Base-by-base conservation (phyloP, 2,113 vertebrate species). In the Ranitomeya variabilis region DNA sequence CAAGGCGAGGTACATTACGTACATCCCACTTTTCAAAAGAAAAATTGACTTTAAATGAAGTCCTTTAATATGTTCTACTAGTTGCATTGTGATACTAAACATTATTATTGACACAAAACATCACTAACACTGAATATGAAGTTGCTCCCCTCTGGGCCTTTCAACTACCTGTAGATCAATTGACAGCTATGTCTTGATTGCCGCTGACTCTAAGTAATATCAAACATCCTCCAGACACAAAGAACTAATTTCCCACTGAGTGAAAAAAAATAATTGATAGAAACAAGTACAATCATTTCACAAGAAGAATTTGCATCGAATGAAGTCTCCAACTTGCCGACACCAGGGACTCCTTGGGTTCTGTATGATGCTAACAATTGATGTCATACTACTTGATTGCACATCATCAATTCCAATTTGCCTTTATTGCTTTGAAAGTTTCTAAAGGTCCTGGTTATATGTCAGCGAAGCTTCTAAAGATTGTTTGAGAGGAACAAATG, bases 371-470 rank as follows among this genome's bases (percentile, higher is more conserved):
- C 76, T 83, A 88, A 77, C 71, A 86, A 83, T 83, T 83, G 87
- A 59, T 87, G 78, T 57, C 78, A 54, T 74, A 55, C 80, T 60
- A 59, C 76, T 76, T 83, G 80, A 88, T 64, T 81, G 78, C 37
- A 66, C 87, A 69, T 67, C 82, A 89, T 89, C 87, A 85, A 79
- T 89, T 89, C 82, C 60, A 89, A 69, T 89, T 89, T 85, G 52
- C 74, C 59, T 89, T 89, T 89, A 89, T 85, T 85, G 52, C 59
- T 89, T 89, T 79, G 74, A 66, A 89, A 55, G 45, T 85, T 79
- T 78, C 52, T 52, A 79, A 85, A 79, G 73, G 60, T 85, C 73
- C 60, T 45, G 54, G 71, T 54, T 55, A 66, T 78, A 79, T 85
- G 60, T 88, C 87, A 64, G 21, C n/a, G 18, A 18, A 85, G 54